A percentile compares a stretch with the other conserved stretches of the same genome.
Conservation (phyloP, 2,888 invertebrate species). For the Tachystola acroxantha region DNA sequence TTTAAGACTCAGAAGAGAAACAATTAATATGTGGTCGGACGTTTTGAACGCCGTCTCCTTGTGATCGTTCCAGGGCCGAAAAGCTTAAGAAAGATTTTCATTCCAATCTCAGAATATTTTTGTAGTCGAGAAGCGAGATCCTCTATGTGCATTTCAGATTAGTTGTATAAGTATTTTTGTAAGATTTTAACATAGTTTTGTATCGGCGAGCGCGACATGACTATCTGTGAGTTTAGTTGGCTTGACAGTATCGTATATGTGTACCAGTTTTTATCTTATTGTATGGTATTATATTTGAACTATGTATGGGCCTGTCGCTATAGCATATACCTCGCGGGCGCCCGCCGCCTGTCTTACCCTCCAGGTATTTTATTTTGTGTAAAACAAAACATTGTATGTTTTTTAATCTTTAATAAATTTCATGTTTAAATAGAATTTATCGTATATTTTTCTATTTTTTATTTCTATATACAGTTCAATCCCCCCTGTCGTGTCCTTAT, state of each 20-base stretch:
- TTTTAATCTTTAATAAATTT: slow-evolving; percentile 75
- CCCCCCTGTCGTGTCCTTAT: slow-evolving; percentile 62
- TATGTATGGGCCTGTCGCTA: slow-evolving; percentile 74
- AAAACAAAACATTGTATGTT: slow-evolving; percentile 75
- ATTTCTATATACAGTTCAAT: slow-evolving; percentile 60
- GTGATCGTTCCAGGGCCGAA: slow-evolving; percentile 66
- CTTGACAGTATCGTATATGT: slow-evolving; percentile 75
- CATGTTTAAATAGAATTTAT: slow-evolving; percentile 77
- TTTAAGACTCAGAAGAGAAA: slow-evolving; percentile 77
- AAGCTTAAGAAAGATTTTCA: slow-evolving; percentile 69
- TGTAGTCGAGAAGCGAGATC: slow-evolving; percentile 73
- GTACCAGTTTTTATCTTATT: slow-evolving; percentile 66
- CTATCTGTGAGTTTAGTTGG: slow-evolving; percentile 72
- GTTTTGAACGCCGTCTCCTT: slow-evolving; percentile 52
- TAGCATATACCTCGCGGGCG: slow-evolving; percentile 36
- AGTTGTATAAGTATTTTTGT: slow-evolving; percentile 77
- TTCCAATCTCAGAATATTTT: slow-evolving; percentile 78
- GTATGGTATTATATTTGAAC: slow-evolving; percentile 74
- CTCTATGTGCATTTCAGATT: slow-evolving; percentile 76
- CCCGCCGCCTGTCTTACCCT: slow-evolving; percentile 48
- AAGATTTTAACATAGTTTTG: slow-evolving; percentile 75
- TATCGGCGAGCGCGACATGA: slow-evolving; percentile 74
- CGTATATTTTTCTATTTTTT: slow-evolving; percentile 74
- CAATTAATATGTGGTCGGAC: slow-evolving; percentile 62
- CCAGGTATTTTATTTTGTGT: slow-evolving; percentile 77